phyloP scores from a whole-genome alignment of 1,140 invertebrate genomes.

The Orussus abietinus region DNA sequence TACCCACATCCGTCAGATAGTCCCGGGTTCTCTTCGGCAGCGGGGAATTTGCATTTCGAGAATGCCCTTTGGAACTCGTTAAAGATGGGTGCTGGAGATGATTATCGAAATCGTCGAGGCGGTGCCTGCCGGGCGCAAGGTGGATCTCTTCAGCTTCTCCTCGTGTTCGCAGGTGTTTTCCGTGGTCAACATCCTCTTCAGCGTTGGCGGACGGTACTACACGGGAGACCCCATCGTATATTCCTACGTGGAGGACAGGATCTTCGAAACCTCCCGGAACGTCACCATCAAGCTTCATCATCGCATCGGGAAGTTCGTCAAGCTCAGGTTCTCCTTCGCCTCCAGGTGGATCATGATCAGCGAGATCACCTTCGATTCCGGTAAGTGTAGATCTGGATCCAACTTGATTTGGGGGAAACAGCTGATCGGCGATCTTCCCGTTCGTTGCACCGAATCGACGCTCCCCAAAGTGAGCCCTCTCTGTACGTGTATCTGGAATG shows the following conservation, averaged over 20 bases:
- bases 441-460: too few relatives aligned
- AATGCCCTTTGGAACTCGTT: too few relatives aligned
- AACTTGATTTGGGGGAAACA: too few relatives aligned
- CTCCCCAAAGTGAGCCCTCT: too few relatives aligned
- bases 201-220: conserved; percentile 67
- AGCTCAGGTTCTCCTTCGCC: conserved; percentile 62
- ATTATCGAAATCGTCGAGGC: too few relatives aligned
- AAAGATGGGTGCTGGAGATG: too few relatives aligned
- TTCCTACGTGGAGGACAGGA: conserved; percentile 60
- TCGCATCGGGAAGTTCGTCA: conserved; percentile 62
- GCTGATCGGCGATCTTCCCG: too few relatives aligned
- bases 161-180: conserved; percentile 56
- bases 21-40: too few relatives aligned
- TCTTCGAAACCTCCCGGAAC: conserved; percentile 64
- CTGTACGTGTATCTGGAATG: too few relatives aligned
- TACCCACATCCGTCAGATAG: too few relatives aligned
- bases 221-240: conserved; percentile 61
- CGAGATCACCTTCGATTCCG: conserved; percentile 62
- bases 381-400: conserved; percentile 46
- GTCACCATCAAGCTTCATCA: conserved; percentile 63
- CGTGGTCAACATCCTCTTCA: conserved; percentile 63
- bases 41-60: too few relatives aligned
- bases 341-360: conserved; percentile 69
- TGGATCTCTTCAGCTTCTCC: not conserved
- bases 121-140: too few relatives aligned